phyloP scores from a whole-genome alignment of 2,888 invertebrate genomes.

The Galerucella pusilla region DNA sequence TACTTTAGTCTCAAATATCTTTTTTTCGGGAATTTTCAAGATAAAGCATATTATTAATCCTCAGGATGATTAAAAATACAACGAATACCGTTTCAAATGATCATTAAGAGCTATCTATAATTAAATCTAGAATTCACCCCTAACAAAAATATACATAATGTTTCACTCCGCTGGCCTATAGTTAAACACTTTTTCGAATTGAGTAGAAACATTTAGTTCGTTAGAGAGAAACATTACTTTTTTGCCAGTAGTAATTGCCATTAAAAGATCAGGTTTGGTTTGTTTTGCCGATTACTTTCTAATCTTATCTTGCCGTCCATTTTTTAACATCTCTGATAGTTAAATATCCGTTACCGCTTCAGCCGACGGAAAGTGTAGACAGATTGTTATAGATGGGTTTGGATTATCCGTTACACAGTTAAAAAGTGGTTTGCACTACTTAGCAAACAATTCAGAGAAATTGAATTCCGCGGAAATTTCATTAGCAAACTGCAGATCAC shows the following conservation, averaged over 20 bases:
- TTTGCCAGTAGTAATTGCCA: background rate
- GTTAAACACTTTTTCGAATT: background rate
- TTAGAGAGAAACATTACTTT: background rate
- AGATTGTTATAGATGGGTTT: conserved; percentile 4
- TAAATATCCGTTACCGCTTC: conserved; percentile 5
- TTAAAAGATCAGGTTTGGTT: background rate
- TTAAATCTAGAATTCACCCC: background rate
- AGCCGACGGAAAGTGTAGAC: conserved; percentile 2
- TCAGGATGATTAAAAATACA: background rate
- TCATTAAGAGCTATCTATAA: background rate
- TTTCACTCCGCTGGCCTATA: background rate
- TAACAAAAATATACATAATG: background rate
- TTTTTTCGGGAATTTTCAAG: background rate
- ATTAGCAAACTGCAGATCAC: too few relatives aligned
- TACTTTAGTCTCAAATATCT: background rate
- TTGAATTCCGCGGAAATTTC: too few relatives aligned
- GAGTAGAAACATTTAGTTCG: background rate
- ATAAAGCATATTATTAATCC: background rate
- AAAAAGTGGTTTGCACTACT: conserved; percentile 21
- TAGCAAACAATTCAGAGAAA: background rate
- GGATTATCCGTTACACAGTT: background rate
- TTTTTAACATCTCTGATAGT: background rate
- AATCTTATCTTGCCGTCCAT: background rate
- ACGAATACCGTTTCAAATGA: background rate
- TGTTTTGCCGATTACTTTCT: background rate